Percentiles rank a stretch among this genome's conserved stretches.
Conservation (phyloP, 92 coral and sea anemone species). For the Epizoanthus stellaris region DNA sequence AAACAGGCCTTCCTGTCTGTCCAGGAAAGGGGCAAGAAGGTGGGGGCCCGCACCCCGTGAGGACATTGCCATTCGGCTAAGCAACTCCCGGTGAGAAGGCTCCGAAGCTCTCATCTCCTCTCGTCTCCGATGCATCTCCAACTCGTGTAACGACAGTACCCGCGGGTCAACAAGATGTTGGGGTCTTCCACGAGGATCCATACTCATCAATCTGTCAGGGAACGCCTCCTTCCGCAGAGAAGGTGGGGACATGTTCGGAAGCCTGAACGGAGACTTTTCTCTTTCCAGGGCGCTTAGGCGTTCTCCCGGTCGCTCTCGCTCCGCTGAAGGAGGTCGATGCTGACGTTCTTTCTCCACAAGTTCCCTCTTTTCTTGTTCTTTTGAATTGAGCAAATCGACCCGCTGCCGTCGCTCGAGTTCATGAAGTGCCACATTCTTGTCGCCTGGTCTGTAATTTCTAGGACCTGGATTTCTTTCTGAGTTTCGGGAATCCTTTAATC, state of each 20-base stretch:
- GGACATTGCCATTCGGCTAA: conserved; percentile 84
- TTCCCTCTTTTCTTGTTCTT: conserved; percentile 75
- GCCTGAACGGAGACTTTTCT: conserved; percentile 43
- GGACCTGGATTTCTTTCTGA: conserved; percentile 13
- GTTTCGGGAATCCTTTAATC: conserved; percentile 13
- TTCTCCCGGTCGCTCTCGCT: conserved; percentile 32
- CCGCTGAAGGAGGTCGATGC: conserved; percentile 32
- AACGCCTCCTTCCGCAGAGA: conserved; percentile 67
- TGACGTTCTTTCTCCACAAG: conserved; percentile 24
- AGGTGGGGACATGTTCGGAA: conserved; percentile 77
- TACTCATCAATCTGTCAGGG: conserved; percentile 57
- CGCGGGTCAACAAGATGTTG: conserved; percentile 77
- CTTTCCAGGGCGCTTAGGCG: conserved; percentile 16
- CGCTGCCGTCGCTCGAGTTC: conserved; percentile 64
- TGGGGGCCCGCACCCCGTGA: conserved; percentile 43
- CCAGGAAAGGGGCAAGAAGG: conserved; percentile 45
- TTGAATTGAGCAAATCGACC: conserved; percentile 67
- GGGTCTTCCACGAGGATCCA: conserved; percentile 49
- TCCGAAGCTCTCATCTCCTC: conserved; percentile 76
- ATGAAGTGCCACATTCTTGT: conserved; percentile 68
- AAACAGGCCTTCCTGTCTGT: conserved; percentile 65
- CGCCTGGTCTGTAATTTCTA: conserved; percentile 12
- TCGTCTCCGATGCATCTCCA: conserved; percentile 77
- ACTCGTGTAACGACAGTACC: conserved; percentile 71
- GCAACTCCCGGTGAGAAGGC: conserved; percentile 85